Evolutionary conservation across 2,888 invertebrate species (phyloP).

Genomic region (Phytoseiulus persimilis): DNA sequence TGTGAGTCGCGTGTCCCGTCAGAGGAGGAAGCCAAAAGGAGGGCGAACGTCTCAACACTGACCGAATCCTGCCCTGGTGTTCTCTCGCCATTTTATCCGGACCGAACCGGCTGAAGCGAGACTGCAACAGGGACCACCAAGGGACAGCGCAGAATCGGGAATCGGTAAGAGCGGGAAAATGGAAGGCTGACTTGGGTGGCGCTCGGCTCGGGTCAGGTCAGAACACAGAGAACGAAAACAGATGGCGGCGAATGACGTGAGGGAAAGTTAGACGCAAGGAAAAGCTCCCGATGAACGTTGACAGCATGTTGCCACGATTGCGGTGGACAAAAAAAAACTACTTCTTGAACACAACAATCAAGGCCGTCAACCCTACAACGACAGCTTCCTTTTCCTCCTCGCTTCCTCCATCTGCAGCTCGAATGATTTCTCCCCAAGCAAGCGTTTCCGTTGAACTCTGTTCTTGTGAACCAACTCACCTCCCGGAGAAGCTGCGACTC

Average conservation of each 20-base stretch:
- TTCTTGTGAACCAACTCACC: not conserved
- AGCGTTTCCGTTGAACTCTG: no score
- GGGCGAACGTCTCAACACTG: not conserved
- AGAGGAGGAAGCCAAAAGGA: not conserved
- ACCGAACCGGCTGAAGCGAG: not conserved
- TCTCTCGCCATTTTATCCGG: not conserved
- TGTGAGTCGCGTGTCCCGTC: not conserved
- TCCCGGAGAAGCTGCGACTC: not conserved
- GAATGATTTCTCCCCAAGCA: no score
- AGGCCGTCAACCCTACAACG: not conserved
- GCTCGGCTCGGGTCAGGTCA: not conserved
- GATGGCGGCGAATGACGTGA: not conserved
- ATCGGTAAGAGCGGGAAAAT: not conserved
- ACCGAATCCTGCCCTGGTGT: not conserved
- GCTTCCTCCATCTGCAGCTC: no score
- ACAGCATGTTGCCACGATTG: not conserved
- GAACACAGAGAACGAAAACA: not conserved
- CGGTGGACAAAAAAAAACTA: not conserved
- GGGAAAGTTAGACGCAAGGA: not conserved
- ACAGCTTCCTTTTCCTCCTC: not conserved
- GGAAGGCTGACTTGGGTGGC: not conserved
- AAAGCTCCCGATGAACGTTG: not conserved
- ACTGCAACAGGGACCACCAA: not conserved
- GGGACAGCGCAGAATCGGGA: not conserved
- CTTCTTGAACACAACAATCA: not conserved